Conservation (phyloP, 1,140 invertebrate species). For the Lysiphlebus fabarum region DNA sequence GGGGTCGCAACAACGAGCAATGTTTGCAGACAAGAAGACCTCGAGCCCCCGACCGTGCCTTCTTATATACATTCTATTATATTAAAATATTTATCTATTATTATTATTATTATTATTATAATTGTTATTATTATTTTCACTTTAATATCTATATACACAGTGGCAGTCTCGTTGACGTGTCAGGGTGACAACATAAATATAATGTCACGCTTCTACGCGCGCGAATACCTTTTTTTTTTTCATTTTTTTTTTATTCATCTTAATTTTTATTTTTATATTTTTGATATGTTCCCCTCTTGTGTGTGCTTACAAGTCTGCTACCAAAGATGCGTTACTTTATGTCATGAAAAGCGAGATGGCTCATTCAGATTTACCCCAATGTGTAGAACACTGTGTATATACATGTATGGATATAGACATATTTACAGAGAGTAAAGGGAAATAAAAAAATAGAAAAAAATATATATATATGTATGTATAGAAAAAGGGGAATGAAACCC, state of each 20-base stretch:
- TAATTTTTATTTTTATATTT: not conserved
- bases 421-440: not conserved
- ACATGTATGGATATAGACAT: too few relatives aligned
- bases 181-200: slow-evolving; percentile 55
- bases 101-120: too few relatives aligned
- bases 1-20: slow-evolving; percentile 28
- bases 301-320: not conserved
- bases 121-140: slow-evolving; percentile 8
- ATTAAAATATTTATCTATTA: slow-evolving; percentile 17
- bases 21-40: slow-evolving; percentile 48
- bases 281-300: not conserved
- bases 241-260: not conserved
- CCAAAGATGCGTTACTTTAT: slow-evolving; percentile 8
- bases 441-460: not conserved
- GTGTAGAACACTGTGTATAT: too few relatives aligned
- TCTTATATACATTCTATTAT: slow-evolving; percentile 20
- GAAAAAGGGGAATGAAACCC: not conserved
- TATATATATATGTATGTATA: too few relatives aligned
- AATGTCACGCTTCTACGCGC: slow-evolving; percentile 52
- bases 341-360: slow-evolving; percentile 19
- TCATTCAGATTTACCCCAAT: slow-evolving; percentile 15
- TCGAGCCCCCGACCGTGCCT: slow-evolving; percentile 32
- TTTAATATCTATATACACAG: slow-evolving; percentile 27
- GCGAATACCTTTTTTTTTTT: slow-evolving; percentile 36
- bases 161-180: slow-evolving; percentile 43